Percentiles rank a stretch among this genome's conserved stretches.
Evolutionary conservation across 2,888 invertebrate genomes (phyloP).

Genomic region (Zygogramma bicolorata): DNA sequence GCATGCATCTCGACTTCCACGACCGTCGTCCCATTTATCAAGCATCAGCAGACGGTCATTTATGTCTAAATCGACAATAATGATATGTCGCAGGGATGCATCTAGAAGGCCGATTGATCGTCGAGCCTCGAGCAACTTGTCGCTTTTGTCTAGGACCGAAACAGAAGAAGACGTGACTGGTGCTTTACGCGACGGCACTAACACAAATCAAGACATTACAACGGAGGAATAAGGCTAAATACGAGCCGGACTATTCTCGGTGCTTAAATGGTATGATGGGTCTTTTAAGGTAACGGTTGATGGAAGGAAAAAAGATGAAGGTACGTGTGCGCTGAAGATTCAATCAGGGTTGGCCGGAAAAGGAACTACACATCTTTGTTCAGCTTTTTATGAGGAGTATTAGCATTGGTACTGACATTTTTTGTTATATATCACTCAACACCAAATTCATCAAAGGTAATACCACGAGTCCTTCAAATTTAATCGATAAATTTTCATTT

Average conservation of each 20-base stretch:
- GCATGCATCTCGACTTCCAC: slow-evolving; percentile 62
- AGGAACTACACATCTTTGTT: neutral
- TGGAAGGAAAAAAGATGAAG: neutral
- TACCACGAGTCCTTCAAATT: too few relatives aligned
- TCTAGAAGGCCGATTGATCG: neutral
- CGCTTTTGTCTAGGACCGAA: slow-evolving; percentile 4
- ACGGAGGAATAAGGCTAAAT: neutral
- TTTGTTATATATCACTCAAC: too few relatives aligned
- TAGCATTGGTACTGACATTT: too few relatives aligned
- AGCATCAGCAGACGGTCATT: slow-evolving; percentile 56
- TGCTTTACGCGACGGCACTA: neutral
- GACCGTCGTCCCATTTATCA: slow-evolving; percentile 61
- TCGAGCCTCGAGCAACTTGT: neutral
- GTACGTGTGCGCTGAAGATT: slow-evolving; percentile 3
- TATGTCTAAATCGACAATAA: slow-evolving; percentile 63
- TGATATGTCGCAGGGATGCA: slow-evolving; percentile 57
- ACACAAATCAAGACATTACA: slow-evolving; percentile 20
- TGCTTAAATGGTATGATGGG: slow-evolving; percentile 2
- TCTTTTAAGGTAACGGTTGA: neutral
- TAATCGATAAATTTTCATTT: too few relatives aligned
- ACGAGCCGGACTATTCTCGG: neutral
- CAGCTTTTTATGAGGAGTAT: neutral
- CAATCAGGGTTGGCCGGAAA: neutral
- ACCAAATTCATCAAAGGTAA: too few relatives aligned
- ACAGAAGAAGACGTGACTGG: neutral